phyloP scores from a whole-genome alignment of 1,140 invertebrate genomes.

The Tachypleus tridentatus region DNA sequence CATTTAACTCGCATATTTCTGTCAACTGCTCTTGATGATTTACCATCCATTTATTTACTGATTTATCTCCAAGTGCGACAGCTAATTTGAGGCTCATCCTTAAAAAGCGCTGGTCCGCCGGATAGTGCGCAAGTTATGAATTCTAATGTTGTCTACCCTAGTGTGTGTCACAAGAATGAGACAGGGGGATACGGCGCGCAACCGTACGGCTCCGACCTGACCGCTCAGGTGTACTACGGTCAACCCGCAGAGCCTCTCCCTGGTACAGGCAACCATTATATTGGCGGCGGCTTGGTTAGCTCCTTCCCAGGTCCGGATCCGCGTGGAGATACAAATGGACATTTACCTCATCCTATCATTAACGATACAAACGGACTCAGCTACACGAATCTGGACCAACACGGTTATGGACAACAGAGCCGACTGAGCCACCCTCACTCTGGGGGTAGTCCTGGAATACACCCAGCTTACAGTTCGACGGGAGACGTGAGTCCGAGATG shows the following conservation, averaged over 20 bases:
- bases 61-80: constrained; percentile 21
- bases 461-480: background rate
- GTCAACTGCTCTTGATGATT: constrained; percentile 20
- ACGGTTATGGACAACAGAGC: constrained; percentile 1
- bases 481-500: background rate
- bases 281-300: background rate
- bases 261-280: constrained; percentile 7
- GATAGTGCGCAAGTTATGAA: constrained; percentile 5
- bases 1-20: constrained; percentile 14
- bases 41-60: constrained; percentile 22
- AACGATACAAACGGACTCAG: constrained; percentile 71
- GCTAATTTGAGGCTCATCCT: constrained; percentile 17
- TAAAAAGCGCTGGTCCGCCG: background rate
- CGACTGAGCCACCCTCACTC: constrained; percentile 1
- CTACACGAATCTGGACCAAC: constrained; percentile 70
- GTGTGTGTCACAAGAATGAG: constrained; percentile 11
- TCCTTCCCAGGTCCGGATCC: background rate
- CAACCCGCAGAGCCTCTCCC: constrained; percentile 1
- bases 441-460: constrained; percentile 5
- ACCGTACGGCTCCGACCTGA: constrained; percentile 58
- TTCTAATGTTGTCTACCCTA: constrained; percentile 20
- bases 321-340: constrained; percentile 6
- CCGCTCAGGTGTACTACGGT: constrained; percentile 30
- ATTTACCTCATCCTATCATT: constrained; percentile 43
- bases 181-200: constrained; percentile 3